Evolutionary conservation across 2,797 vertebrate genomes (phyloP).

Genomic region (Protosalanx chinensis): DNA sequence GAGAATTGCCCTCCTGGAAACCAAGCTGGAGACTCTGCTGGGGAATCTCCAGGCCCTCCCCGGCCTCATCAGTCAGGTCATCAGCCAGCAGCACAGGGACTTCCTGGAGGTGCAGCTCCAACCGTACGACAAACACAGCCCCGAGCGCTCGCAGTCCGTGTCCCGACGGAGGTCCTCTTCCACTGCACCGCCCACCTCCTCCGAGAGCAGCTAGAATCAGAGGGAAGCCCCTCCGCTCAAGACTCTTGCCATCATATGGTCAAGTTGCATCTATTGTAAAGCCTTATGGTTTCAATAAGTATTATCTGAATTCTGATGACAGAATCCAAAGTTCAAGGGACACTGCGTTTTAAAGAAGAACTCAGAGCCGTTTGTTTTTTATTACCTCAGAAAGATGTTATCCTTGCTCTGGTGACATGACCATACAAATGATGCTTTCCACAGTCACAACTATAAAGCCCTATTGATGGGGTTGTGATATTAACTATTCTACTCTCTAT

Average conservation of each 20-base stretch:
- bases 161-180: constrained; percentile 93
- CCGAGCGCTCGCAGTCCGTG: constrained; percentile 89
- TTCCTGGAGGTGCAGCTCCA: constrained; percentile 94
- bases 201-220: constrained; percentile 98
- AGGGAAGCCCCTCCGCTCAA: constrained; percentile 82
- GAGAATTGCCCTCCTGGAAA: constrained; percentile 93
- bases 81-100: constrained; percentile 95
- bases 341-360: constrained; percentile 70
- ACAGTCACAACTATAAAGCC: constrained; percentile 63
- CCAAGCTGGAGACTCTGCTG: constrained; percentile 94
- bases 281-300: constrained; percentile 98
- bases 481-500: constrained; percentile 69
- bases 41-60: constrained; percentile 95
- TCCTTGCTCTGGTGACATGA: constrained; percentile 72
- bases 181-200: constrained; percentile 96
- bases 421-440: constrained; percentile 69
- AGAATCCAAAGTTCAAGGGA: constrained; percentile 86
- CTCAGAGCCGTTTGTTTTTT: constrained; percentile 74
- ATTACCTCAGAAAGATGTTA: constrained; percentile 76
- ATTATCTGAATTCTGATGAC: constrained; percentile 98
- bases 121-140: constrained; percentile 88
- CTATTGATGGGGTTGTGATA: constrained; percentile 58
- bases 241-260: constrained; percentile 99
- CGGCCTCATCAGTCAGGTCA: constrained; percentile 95
- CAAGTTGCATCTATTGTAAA: constrained; percentile 99